These are phyloP conservation scores for Augochlorella aurata DNA, from an alignment of 2,888 invertebrate genomes.

Conservation along the genomic window DNA sequence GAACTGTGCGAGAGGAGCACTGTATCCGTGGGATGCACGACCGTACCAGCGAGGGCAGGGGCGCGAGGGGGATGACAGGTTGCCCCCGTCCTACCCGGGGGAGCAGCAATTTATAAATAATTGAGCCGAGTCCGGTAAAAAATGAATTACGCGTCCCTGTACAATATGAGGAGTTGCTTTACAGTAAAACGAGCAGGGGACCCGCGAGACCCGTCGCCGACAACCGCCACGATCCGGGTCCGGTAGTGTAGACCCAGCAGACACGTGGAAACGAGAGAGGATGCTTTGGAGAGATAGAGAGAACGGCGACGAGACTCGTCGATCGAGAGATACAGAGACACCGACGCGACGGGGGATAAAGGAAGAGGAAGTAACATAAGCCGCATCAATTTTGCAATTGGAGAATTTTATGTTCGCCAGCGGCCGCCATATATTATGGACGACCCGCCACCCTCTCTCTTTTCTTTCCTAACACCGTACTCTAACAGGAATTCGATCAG, in stretches of 20 bases:
- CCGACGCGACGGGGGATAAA: constrained; percentile 36
- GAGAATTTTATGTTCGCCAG: constrained; percentile 81
- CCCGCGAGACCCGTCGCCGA: constrained; percentile 75
- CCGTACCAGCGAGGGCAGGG: constrained; percentile 4
- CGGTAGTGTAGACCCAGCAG: background rate
- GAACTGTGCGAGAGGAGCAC: constrained; percentile 30
- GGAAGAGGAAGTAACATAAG: constrained; percentile 74
- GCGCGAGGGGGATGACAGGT: constrained; percentile 58
- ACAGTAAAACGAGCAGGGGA: constrained; percentile 80
- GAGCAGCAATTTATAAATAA: constrained; percentile 82
- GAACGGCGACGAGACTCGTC: background rate
- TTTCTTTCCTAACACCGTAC: constrained; percentile 8
- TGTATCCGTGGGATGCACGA: constrained; percentile 11
- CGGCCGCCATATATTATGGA: constrained; percentile 79
- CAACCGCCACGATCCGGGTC: constrained; percentile 1
- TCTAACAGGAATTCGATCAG: constrained; percentile 46
- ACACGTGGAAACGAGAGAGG: constrained; percentile 19
- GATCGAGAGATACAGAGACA: constrained; percentile 43
- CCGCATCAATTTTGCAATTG: constrained; percentile 82
- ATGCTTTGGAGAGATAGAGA: background rate
- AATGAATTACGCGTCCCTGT: constrained; percentile 82
- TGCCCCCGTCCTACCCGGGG: constrained; percentile 71
- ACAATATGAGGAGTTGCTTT: constrained; percentile 82
- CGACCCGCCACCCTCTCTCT: constrained; percentile 50
- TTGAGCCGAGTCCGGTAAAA: constrained; percentile 82